These are phyloP conservation scores for Cotesia chilonis DNA, from an alignment of 1,140 invertebrate species.

Conservation along the genomic window DNA sequence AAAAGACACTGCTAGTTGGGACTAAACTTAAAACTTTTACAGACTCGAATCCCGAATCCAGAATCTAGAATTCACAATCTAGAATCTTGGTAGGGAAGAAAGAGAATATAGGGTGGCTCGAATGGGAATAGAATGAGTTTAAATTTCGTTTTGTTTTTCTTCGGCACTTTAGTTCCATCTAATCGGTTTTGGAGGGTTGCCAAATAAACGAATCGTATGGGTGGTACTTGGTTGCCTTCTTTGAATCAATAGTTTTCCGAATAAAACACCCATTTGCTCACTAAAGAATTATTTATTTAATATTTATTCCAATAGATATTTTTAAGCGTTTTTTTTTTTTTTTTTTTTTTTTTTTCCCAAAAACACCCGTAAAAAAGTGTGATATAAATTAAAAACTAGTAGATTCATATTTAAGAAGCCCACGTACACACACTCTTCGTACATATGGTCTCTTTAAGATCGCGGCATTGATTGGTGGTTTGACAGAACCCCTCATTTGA, in stretches of 20 bases:
- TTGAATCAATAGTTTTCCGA: conserved; percentile 1
- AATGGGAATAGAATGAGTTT: not conserved
- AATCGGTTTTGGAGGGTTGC: conserved; percentile 18
- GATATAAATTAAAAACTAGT: no score
- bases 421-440: no score
- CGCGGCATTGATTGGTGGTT: no score
- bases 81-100: not conserved
- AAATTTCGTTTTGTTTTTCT: conserved; percentile 19
- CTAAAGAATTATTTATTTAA: no score
- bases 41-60: not conserved
- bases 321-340: no score
- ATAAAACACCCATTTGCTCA: no score
- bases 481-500: no score
- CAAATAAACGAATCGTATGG: conserved; percentile 21
- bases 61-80: not conserved
- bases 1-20: conserved; percentile 9
- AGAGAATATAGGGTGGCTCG: not conserved
- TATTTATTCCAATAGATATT: no score
- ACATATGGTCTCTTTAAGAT: no score
- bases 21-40: not conserved
- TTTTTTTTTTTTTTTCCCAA: no score
- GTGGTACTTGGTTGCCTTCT: not conserved
- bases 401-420: no score
- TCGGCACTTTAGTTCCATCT: conserved; percentile 16
- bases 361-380: no score